Percentiles rank a stretch among this genome's conserved stretches.
These are phyloP conservation scores for Ptychoptera contaminata DNA, from an alignment of 2,888 invertebrate genomes.

Conservation along the genomic window DNA sequence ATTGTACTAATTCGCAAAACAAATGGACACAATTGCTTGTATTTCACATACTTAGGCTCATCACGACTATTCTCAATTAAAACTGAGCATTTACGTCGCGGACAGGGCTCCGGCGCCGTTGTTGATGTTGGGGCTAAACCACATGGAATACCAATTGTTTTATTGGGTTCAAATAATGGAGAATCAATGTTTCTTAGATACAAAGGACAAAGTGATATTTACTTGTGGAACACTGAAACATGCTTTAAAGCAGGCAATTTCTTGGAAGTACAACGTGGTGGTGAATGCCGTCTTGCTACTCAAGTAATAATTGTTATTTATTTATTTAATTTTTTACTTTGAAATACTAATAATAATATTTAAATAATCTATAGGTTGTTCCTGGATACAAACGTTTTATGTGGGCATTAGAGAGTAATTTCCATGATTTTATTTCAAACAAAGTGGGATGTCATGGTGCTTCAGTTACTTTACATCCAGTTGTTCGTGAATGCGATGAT, in stretches of 20 bases:
- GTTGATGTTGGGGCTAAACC: slow-evolving; percentile 41
- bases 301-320: slow-evolving; percentile 24
- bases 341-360: too few species aligned
- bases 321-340: too few species aligned
- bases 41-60: slow-evolving; percentile 42
- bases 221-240: slow-evolving; percentile 45
- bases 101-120: slow-evolving; percentile 37
- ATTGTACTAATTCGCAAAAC: slow-evolving; percentile 35
- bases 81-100: slow-evolving; percentile 35
- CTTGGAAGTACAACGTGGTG: slow-evolving; percentile 40
- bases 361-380: slow-evolving; percentile 24
- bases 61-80: slow-evolving; percentile 39
- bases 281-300: slow-evolving; percentile 41
- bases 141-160: slow-evolving; percentile 33
- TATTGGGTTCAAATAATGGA: slow-evolving; percentile 44
- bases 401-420: slow-evolving; percentile 50
- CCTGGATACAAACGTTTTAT: slow-evolving; percentile 41
- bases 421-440: slow-evolving; percentile 44
- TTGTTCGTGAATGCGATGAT: slow-evolving; percentile 34
- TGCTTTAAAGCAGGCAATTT: slow-evolving; percentile 39
- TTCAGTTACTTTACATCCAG: slow-evolving; percentile 41
- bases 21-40: slow-evolving; percentile 33
- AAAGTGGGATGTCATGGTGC: slow-evolving; percentile 45
- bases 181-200: slow-evolving; percentile 43
- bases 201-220: slow-evolving; percentile 43